Percentiles rank a stretch among this genome's conserved stretches.
Evolutionary conservation across 2,113 vertebrate species (phyloP).

Genomic region (Panthera uncia): DNA sequence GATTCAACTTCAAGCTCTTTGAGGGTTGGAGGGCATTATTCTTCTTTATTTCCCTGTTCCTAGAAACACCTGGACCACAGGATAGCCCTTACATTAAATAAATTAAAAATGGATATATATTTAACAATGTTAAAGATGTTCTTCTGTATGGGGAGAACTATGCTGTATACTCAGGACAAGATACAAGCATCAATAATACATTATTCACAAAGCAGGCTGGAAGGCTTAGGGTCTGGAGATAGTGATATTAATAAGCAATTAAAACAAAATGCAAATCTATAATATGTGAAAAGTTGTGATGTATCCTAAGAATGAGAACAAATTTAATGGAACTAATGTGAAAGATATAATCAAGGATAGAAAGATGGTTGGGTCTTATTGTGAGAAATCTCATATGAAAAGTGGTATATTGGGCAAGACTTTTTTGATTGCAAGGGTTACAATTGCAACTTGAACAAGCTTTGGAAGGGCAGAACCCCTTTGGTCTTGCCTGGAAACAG

Average conservation of each 20-base stretch:
- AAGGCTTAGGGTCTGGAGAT: background rate
- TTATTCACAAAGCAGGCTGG: background rate
- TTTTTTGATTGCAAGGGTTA: background rate
- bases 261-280: background rate
- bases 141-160: background rate
- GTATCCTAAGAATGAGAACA: background rate
- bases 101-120: background rate
- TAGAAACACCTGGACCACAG: background rate
- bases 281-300: background rate
- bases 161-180: background rate
- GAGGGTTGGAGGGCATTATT: background rate
- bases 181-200: background rate
- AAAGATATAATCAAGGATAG: background rate
- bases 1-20: background rate
- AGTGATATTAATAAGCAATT: slow-evolving; percentile 22
- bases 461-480: background rate
- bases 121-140: background rate
- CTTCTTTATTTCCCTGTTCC: background rate
- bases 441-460: background rate
- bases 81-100: background rate
- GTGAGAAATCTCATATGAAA: background rate
- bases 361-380: background rate
- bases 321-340: background rate
- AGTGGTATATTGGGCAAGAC: background rate
- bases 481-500: slow-evolving; percentile 11